A percentile compares a stretch with the other conserved stretches of the same genome.
These are phyloP conservation scores for Dermochelys coriacea DNA, from an alignment of 2,797 vertebrate species.

Conservation along the genomic window DNA sequence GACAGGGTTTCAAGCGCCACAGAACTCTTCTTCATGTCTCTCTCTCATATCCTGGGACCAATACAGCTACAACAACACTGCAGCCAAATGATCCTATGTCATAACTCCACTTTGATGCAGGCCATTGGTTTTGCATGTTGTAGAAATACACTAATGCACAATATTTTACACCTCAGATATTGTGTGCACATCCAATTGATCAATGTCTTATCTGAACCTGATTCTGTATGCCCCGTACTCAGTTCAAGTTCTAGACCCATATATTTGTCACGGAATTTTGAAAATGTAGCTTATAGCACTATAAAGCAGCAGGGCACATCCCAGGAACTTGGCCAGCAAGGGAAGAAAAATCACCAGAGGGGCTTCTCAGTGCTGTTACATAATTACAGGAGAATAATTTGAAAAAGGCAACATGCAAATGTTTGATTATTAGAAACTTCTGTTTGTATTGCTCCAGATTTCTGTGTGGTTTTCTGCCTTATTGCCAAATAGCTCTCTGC, in stretches of 20 bases:
- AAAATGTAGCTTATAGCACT: neutral
- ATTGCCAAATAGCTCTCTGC: neutral
- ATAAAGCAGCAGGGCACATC: neutral
- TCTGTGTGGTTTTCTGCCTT: neutral
- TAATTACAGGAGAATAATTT: neutral
- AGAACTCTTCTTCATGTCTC: neutral
- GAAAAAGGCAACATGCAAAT: neutral
- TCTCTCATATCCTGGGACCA: neutral
- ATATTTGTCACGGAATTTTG: neutral
- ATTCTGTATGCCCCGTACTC: neutral
- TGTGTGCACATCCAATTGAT: neutral
- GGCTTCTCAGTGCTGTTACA: neutral
- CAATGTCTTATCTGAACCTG: neutral
- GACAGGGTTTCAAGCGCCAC: neutral
- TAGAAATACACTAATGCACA: neutral
- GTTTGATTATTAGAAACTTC: neutral
- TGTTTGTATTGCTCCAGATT: neutral
- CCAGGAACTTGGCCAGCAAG: neutral
- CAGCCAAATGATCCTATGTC: neutral
- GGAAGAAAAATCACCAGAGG: neutral
- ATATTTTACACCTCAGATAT: neutral
- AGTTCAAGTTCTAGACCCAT: neutral
- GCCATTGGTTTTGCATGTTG: neutral
- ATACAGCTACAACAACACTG: neutral
- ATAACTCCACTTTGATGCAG: neutral